Evolutionary conservation across 1,140 invertebrate genomes (phyloP).

Genomic region (Trichoplusia ni): DNA sequence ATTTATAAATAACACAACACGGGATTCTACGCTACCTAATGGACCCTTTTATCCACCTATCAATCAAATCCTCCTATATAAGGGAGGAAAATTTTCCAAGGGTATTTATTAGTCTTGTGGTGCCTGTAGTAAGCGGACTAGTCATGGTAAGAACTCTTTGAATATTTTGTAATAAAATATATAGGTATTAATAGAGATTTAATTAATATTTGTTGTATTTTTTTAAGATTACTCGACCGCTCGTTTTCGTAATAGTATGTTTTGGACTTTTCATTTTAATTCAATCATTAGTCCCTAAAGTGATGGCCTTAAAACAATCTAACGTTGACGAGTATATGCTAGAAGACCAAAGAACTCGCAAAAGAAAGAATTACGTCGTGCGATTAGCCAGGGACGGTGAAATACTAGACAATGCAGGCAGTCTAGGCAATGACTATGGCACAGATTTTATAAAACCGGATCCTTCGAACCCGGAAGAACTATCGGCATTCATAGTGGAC

Average conservation of each 20-base stretch:
- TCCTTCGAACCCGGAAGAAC: constrained; percentile 49
- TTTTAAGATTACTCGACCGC: constrained; percentile 52
- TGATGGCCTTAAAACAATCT: constrained; percentile 53
- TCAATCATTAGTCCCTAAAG: constrained; percentile 49
- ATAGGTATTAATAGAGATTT: neutral
- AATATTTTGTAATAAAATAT: neutral
- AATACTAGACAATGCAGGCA: constrained; percentile 40
- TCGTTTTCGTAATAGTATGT: constrained; percentile 44
- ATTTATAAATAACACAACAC: constrained; percentile 28
- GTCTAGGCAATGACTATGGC: constrained; percentile 42
- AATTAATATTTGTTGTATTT: neutral
- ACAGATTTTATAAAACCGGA: constrained; percentile 49
- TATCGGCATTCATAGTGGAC: constrained; percentile 64
- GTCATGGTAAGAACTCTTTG: constrained; percentile 45
- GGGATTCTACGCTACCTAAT: constrained; percentile 48
- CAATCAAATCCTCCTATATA: constrained; percentile 62
- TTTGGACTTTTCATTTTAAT: constrained; percentile 47
- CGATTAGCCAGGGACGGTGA: constrained; percentile 50
- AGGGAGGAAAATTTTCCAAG: constrained; percentile 34
- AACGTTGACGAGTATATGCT: constrained; percentile 59
- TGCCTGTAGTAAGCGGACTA: constrained; percentile 8
- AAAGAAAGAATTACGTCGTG: constrained; percentile 62
- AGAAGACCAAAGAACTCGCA: constrained; percentile 61
- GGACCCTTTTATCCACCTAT: constrained; percentile 56
- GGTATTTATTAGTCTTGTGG: constrained; percentile 28